Evolutionary conservation across 1,140 invertebrate species (phyloP).

Genomic region (Papilio helenus): DNA sequence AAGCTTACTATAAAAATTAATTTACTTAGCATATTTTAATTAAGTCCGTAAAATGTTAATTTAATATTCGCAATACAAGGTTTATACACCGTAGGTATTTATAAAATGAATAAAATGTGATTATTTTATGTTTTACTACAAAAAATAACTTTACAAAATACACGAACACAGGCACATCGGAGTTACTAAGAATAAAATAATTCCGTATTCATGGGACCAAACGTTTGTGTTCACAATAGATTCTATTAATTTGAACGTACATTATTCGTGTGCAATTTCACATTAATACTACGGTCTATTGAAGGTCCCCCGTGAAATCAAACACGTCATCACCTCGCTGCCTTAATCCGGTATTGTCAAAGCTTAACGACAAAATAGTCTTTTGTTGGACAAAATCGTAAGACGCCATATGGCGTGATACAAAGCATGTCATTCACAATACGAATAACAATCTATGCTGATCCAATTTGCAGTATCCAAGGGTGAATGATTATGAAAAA

Average conservation of each 20-base stretch:
- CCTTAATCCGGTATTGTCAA: slow-evolving; percentile 60
- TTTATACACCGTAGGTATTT: not conserved
- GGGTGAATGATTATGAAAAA: slow-evolving; percentile 40
- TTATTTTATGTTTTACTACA: too few relatives aligned
- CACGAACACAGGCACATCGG: not conserved
- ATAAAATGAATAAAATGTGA: too few relatives aligned
- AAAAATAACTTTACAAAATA: too few relatives aligned
- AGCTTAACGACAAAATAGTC: slow-evolving; percentile 47
- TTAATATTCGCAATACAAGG: not conserved
- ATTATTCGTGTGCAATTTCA: slow-evolving; percentile 59
- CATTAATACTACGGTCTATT: slow-evolving; percentile 56
- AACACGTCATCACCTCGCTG: slow-evolving; percentile 60
- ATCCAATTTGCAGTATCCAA: slow-evolving; percentile 57
- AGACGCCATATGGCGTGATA: slow-evolving; percentile 67
- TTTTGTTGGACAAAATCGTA: slow-evolving; percentile 54
- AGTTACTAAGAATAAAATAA: not conserved
- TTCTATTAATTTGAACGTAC: slow-evolving; percentile 51
- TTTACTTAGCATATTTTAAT: not conserved
- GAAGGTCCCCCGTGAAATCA: slow-evolving; percentile 58
- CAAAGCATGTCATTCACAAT: slow-evolving; percentile 62
- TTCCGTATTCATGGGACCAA: not conserved
- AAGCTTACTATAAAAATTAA: not conserved
- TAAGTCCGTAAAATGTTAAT: slow-evolving; percentile 2
- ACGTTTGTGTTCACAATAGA: slow-evolving; percentile 39
- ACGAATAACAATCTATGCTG: slow-evolving; percentile 35